Base-by-base conservation (phyloP, 2,797 vertebrate species). In the Dallia pectoralis region DNA sequence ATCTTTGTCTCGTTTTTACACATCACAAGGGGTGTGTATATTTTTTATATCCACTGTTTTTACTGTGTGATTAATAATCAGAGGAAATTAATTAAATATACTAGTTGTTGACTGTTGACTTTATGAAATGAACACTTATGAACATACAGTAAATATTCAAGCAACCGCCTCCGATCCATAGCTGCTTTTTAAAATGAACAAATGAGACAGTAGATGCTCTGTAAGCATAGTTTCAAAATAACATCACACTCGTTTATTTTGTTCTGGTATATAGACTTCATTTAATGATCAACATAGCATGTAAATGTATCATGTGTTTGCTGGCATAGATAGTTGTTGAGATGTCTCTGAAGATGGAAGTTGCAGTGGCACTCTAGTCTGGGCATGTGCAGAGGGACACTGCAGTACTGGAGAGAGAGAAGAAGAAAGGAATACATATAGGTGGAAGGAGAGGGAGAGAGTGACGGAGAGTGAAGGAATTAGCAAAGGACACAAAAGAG, bases 371-470 rank as follows among this genome's bases (percentile, higher is more conserved):
- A 82, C 73, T 67, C 71, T 82, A 76, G 78, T 88, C 85, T 91
- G 91, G 87, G 87, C 89, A 91, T 90, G 90, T 91, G 91, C 87
- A 89, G 88, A 87, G 79, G 76, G 19, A 74, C 88, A 91, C 89
- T 89, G 91, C 90, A 87, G 86, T 89, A 87, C 86, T 85, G 89
- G 85, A 62, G 56, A 16, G 59, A 48, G 22, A 8, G 36, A n/a
- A n/a, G 51, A n/a, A 85, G 83, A 81, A 51, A 77, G 72, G 11
- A 27, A 78, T 70, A 51, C 48, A n/a, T 19, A 53, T 9, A 53
- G 19, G 25, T 32, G 15, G 68, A 53, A 48, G 30, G 4, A 51
- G 67, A 69, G 25, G 53, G 48, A 25, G 30, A 70, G 16, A 51
- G 27, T n/a, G 29, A 29, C 0, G 18, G 48, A 51, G 48, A 53